Evolutionary conservation across 2,113 vertebrate genomes (phyloP).

Genomic region (Neodontobutis hainanensis): DNA sequence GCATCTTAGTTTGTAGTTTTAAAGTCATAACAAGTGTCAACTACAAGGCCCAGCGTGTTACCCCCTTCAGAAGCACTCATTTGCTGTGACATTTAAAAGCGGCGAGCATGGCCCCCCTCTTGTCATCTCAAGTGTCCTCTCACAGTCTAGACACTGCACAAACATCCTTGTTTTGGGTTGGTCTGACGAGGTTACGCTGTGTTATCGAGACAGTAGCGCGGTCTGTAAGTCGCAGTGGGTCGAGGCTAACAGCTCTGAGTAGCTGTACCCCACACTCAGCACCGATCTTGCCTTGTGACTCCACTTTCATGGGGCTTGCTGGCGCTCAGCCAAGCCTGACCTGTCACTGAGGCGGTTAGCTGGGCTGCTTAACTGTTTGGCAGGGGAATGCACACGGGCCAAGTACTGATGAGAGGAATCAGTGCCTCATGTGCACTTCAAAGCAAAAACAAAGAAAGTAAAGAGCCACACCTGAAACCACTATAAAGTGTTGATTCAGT

Average conservation of each 20-base stretch:
- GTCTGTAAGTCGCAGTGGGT: conserved; percentile 35
- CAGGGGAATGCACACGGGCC: conserved; percentile 41
- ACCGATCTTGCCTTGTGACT: conserved; percentile 53
- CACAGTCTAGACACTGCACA: conserved; percentile 38
- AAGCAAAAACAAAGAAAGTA: conserved; percentile 35
- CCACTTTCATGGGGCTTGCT: conserved; percentile 43
- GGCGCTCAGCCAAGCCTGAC: conserved; percentile 55
- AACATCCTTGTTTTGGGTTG: conserved; percentile 29
- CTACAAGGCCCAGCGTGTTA: background rate
- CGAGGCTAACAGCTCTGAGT: conserved; percentile 32
- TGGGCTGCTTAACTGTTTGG: conserved; percentile 48
- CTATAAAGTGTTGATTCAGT: background rate
- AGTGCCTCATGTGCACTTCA: conserved; percentile 38
- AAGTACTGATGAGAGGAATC: conserved; percentile 42
- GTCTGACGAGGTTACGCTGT: conserved; percentile 28
- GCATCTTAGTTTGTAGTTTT: conserved; percentile 12
- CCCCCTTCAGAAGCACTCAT: conserved; percentile 9
- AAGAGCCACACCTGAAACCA: conserved; percentile 21
- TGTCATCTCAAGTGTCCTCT: conserved; percentile 27
- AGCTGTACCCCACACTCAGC: conserved; percentile 49
- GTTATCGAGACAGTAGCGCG: conserved; percentile 32
- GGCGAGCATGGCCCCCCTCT: conserved; percentile 2
- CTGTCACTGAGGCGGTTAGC: conserved; percentile 60
- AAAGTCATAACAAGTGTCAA: conserved; percentile 1
- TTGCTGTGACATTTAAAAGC: conserved; percentile 34